These are phyloP conservation scores for Pandion haliaetus DNA, from an alignment of 2,113 vertebrate genomes.

Conservation along the genomic window DNA sequence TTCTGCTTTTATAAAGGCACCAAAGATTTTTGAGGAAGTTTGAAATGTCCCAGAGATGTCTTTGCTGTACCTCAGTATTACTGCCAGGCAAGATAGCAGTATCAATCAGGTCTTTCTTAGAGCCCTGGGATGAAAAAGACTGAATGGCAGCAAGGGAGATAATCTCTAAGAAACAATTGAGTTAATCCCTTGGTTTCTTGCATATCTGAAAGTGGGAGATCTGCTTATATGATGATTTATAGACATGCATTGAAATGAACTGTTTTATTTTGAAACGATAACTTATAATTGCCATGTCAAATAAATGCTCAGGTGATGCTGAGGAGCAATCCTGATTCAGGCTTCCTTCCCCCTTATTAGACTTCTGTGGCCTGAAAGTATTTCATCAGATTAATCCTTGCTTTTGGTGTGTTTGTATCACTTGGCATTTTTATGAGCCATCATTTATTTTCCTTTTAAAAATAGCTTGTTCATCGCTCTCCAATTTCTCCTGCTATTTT, in stretches of 20 bases:
- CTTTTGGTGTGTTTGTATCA: background rate
- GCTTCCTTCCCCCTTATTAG: background rate
- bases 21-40: background rate
- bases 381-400: background rate
- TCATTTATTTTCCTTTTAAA: background rate
- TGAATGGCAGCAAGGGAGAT: background rate
- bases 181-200: background rate
- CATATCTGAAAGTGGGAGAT: background rate
- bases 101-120: background rate
- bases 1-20: background rate
- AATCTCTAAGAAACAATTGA: background rate
- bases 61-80: background rate
- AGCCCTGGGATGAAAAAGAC: background rate
- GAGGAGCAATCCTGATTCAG: background rate
- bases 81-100: background rate
- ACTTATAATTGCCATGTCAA: background rate
- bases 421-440: background rate
- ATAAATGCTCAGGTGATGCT: background rate
- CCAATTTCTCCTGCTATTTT: background rate
- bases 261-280: background rate
- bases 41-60: background rate
- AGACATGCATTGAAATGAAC: background rate
- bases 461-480: background rate
- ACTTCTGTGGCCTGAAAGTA: background rate
- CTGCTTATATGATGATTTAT: background rate